Evolutionary conservation across 2,113 vertebrate genomes (phyloP).

Genomic region (Chloropsis cyanopogon): DNA sequence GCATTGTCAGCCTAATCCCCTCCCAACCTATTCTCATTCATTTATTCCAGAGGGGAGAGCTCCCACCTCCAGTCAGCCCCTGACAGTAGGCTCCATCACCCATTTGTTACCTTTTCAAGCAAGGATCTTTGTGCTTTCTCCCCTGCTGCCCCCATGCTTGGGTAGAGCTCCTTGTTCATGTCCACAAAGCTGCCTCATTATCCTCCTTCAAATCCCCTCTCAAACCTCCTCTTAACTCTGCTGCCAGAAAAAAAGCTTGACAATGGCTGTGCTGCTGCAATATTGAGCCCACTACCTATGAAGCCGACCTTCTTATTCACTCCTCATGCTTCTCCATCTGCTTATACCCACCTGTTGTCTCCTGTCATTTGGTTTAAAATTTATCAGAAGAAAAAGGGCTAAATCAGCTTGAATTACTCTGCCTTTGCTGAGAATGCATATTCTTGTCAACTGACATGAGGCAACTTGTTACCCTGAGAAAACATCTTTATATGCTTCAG

Average conservation of each 20-base stretch:
- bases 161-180: constrained; percentile 62
- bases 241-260: constrained; percentile 39
- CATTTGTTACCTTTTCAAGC: constrained; percentile 66
- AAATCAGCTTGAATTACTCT: constrained; percentile 34
- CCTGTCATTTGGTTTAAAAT: neutral
- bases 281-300: constrained; percentile 40
- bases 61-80: constrained; percentile 64
- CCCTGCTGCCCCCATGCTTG: constrained; percentile 67
- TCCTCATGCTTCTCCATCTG: constrained; percentile 28
- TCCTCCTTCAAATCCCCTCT: constrained; percentile 64
- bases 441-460: constrained; percentile 9
- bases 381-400: constrained; percentile 39
- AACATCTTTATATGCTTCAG: constrained; percentile 9
- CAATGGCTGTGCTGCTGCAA: constrained; percentile 46
- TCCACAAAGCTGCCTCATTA: constrained; percentile 64
- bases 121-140: constrained; percentile 66
- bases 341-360: constrained; percentile 54
- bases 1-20: constrained; percentile 57
- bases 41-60: constrained; percentile 62
- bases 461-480: constrained; percentile 53
- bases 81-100: constrained; percentile 64
- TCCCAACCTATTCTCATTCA: constrained; percentile 66
- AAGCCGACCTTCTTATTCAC: constrained; percentile 47
- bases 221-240: constrained; percentile 56
- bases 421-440: constrained; percentile 34